Percentiles rank a stretch among this genome's conserved stretches.
Evolutionary conservation across 1,140 invertebrate genomes (phyloP).

Genomic region (Acromyrmex heyeri): DNA sequence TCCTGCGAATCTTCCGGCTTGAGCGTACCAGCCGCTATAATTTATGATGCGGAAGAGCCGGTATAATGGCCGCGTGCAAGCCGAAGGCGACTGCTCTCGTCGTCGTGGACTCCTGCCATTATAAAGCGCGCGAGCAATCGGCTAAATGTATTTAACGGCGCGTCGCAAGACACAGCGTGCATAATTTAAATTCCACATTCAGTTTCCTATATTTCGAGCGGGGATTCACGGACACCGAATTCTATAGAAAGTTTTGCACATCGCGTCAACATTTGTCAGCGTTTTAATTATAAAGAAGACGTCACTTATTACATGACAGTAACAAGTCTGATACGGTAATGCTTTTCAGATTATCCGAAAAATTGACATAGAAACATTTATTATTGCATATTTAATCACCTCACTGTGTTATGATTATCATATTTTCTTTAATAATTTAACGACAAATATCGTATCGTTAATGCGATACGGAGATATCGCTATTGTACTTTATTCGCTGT

Average conservation of each 20-base stretch:
- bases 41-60: constrained; percentile 61
- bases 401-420: background rate
- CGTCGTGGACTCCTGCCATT: constrained; percentile 36
- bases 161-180: constrained; percentile 14
- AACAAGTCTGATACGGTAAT: background rate
- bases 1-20: constrained; percentile 59
- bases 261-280: background rate
- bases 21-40: constrained; percentile 57
- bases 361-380: background rate
- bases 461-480: background rate
- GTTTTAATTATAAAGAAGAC: constrained; percentile 21
- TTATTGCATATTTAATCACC: background rate
- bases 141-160: constrained; percentile 56
- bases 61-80: constrained; percentile 49
- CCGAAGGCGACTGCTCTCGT: constrained; percentile 48
- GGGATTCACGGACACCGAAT: background rate
- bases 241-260: background rate
- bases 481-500: background rate
- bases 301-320: background rate
- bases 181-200: constrained; percentile 52
- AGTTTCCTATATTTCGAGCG: constrained; percentile 2
- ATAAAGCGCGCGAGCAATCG: constrained; percentile 46
- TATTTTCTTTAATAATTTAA: constrained; percentile 15
- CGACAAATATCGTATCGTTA: background rate
- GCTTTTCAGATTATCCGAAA: background rate